Conservation (phyloP, 2,113 vertebrate genomes). For the Sinocyclocheilus rhinocerous region DNA sequence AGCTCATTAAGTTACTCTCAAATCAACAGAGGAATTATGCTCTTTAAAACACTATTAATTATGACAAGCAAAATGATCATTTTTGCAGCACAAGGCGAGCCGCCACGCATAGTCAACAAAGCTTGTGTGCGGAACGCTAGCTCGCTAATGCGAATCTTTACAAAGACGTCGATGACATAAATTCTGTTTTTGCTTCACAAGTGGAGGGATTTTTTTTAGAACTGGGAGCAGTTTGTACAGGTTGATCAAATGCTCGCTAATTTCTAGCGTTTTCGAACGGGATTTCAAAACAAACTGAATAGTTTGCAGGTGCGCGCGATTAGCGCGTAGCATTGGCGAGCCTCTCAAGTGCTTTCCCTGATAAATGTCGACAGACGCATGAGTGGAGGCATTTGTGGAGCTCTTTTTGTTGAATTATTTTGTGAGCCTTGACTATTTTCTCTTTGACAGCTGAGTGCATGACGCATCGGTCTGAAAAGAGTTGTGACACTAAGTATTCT, state of each 20-base stretch:
- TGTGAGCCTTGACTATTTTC: slow-evolving; percentile 51
- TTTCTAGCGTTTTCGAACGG: slow-evolving; percentile 42
- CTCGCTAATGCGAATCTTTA: slow-evolving; percentile 15
- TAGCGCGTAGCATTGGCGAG: slow-evolving; percentile 39
- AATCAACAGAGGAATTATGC: slow-evolving; percentile 51
- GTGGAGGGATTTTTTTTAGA: slow-evolving; percentile 32
- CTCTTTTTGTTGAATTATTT: slow-evolving; percentile 50
- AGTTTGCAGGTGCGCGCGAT: slow-evolving; percentile 63
- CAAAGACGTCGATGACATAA: slow-evolving; percentile 33
- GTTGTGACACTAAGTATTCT: slow-evolving; percentile 56
- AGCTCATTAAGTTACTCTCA: slow-evolving; percentile 53
- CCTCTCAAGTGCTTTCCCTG: slow-evolving; percentile 52
- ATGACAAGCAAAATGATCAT: slow-evolving; percentile 51
- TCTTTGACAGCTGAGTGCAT: slow-evolving; percentile 52
- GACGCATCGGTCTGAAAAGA: slow-evolving; percentile 50
- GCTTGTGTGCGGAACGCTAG: slow-evolving; percentile 14
- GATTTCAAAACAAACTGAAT: slow-evolving; percentile 59
- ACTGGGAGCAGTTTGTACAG: slow-evolving; percentile 26
- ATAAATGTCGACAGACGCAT: slow-evolving; percentile 49
- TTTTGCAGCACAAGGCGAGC: slow-evolving; percentile 26
- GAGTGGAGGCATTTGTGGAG: slow-evolving; percentile 56
- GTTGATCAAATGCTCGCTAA: slow-evolving; percentile 56
- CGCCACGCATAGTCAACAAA: slow-evolving; percentile 8
- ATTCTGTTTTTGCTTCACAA: slow-evolving; percentile 36
- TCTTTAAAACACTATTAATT: slow-evolving; percentile 54